Percentiles rank a stretch among this genome's conserved stretches.
Conservation (phyloP, 1,140 invertebrate species). For the Bombyx mandarina region DNA sequence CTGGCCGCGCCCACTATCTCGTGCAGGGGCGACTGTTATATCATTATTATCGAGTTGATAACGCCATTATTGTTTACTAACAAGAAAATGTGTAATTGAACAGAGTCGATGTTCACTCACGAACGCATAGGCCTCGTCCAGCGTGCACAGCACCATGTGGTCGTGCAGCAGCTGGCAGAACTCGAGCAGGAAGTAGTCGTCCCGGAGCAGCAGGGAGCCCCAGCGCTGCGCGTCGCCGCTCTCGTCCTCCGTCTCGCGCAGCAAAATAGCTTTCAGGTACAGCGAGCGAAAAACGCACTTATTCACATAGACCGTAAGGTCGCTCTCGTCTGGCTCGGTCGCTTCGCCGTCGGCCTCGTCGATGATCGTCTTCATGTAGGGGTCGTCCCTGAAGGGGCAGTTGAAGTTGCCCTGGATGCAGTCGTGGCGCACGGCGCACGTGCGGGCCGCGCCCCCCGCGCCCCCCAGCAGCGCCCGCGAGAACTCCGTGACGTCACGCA, state of each 20-base stretch:
- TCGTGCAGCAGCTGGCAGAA: constrained; percentile 25
- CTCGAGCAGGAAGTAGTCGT: constrained; percentile 19
- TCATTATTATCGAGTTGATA: no score
- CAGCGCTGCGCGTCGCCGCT: constrained; percentile 9
- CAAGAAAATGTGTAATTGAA: neutral
- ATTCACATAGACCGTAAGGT: constrained; percentile 6
- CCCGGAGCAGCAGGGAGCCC: constrained; percentile 13
- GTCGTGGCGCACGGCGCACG: constrained; percentile 26
- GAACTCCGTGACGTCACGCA: constrained; percentile 9
- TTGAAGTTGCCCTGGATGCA: constrained; percentile 23
- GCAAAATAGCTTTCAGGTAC: constrained; percentile 23
- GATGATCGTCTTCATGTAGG: constrained; percentile 14
- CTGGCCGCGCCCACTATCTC: neutral
- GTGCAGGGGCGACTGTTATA: no score
- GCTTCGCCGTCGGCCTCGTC: constrained; percentile 12
- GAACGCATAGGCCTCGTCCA: constrained; percentile 35
- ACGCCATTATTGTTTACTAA: neutral
- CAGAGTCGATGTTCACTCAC: constrained; percentile 22
- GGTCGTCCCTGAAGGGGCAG: constrained; percentile 31
- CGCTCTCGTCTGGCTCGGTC: constrained; percentile 13
- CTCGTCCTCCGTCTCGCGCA: constrained; percentile 11
- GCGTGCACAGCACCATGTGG: constrained; percentile 21
- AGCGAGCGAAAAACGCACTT: constrained; percentile 23
- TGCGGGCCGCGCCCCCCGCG: neutral
- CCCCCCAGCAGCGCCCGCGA: constrained; percentile 15